These are phyloP conservation scores for Atta cephalotes DNA, from an alignment of 1,140 invertebrate species.

Conservation along the genomic window DNA sequence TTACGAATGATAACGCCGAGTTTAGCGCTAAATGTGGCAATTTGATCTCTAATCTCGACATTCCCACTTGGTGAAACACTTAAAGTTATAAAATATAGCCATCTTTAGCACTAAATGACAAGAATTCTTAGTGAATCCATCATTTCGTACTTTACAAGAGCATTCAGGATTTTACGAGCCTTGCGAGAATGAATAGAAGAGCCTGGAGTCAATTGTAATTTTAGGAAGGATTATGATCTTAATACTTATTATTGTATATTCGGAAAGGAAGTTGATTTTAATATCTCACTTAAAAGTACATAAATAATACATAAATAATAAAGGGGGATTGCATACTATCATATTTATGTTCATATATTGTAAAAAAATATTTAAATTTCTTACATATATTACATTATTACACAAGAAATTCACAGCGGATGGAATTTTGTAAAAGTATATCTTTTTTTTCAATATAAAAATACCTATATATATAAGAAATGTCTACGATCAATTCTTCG, in stretches of 20 bases:
- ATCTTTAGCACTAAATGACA: slow-evolving; percentile 25
- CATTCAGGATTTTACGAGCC: neutral
- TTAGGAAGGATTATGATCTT: neutral
- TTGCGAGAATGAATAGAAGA: neutral
- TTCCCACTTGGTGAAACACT: neutral
- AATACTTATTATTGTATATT: neutral
- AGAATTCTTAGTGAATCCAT: neutral
- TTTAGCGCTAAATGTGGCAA: slow-evolving; percentile 32
- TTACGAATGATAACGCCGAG: neutral
- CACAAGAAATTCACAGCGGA: no score
- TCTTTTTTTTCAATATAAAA: no score
- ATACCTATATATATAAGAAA: no score
- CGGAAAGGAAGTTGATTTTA: neutral
- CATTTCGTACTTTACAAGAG: slow-evolving; percentile 12
- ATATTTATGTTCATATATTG: no score
- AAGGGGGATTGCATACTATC: no score
- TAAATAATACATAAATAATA: no score
- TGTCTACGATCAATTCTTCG: no score
- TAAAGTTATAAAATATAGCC: slow-evolving; percentile 22
- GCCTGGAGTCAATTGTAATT: slow-evolving; percentile 25
- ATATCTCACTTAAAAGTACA: no score
- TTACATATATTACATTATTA: no score
- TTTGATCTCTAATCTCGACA: slow-evolving; percentile 33
- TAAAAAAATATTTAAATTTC: no score
- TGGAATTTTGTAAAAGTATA: no score